Evolutionary conservation across 2,113 vertebrate genomes (phyloP).

Genomic region (Caretta caretta): DNA sequence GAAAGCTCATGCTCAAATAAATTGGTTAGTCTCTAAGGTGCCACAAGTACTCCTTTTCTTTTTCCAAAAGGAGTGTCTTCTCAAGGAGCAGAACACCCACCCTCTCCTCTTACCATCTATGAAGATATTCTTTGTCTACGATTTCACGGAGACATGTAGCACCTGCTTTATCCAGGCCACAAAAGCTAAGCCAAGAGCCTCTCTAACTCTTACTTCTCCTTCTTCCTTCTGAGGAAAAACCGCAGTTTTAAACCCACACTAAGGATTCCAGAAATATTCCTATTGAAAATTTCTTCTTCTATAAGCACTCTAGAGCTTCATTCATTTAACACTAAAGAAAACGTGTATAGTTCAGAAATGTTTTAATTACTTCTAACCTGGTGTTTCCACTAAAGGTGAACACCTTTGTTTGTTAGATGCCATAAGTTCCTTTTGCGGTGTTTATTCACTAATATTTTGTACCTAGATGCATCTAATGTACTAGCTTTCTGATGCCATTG

Average conservation of each 20-base stretch:
- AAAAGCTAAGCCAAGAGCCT: neutral
- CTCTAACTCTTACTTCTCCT: neutral
- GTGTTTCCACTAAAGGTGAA: neutral
- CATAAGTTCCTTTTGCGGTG: neutral
- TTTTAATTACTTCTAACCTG: neutral
- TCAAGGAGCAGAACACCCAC: neutral
- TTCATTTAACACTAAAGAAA: neutral
- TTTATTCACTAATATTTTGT: neutral
- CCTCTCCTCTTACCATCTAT: neutral
- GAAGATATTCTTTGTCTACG: neutral
- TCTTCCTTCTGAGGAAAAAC: neutral
- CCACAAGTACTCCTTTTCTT: too few species aligned
- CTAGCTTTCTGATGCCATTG: neutral
- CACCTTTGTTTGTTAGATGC: neutral
- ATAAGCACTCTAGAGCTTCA: neutral
- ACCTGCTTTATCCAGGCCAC: neutral
- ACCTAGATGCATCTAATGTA: neutral
- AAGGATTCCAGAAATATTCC: neutral
- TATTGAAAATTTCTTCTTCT: neutral
- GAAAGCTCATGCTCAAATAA: too few species aligned
- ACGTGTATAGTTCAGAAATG: neutral
- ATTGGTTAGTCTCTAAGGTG: too few species aligned
- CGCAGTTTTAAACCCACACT: neutral
- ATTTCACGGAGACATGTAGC: neutral
- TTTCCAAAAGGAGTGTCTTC: neutral